Base-by-base conservation (phyloP, 2,113 vertebrate species). In the Rhinichthys klamathensis region DNA sequence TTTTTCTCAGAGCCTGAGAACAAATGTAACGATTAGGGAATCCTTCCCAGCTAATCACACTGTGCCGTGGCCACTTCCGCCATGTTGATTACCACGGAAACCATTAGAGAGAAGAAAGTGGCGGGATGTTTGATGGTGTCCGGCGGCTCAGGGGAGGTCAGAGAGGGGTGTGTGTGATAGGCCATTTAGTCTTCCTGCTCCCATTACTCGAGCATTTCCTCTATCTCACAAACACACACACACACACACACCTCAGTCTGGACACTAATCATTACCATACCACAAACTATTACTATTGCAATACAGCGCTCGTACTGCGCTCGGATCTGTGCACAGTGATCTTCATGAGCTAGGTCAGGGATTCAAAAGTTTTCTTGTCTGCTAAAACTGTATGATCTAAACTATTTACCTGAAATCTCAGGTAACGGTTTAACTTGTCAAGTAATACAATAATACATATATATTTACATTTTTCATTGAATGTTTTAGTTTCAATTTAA, bases 31-130 rank as follows among this genome's bases (percentile, higher is more conserved):
- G 91, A 95, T 95, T 93, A 94, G 92, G 90, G 94, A 96, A 96
- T 95, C 94, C 93, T 95, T 93, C 92, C 82, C 91, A 93, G 93
- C 91, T 73, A 90, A 96, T 97, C 95, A 92, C 92, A 91, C 84
- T 89, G 91, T 93, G 92, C 94, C 94, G 95, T 94, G 93, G 88
- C 79, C 92, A 96, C 95, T 96, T 97, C 96, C 94, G 84, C 92
- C 92, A 88, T 84, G 87, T 93, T 97, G 96, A 97, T 97, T 97
- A 95, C 94, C 90, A 93, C 96, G 96, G 96, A 97, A 97, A 96
- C 95, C 94, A 96, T 96, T 96, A 96, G 89, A 92, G 61, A 96
- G 94, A 96, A 96, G 93, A 96, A 96, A 96, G 94, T 96, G 95
- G 93, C 91, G 94, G 93, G 92, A 95, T 95, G 96, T 97, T 96